Conservation (phyloP, 2,888 invertebrate species). For the Diadegma fenestrale region DNA sequence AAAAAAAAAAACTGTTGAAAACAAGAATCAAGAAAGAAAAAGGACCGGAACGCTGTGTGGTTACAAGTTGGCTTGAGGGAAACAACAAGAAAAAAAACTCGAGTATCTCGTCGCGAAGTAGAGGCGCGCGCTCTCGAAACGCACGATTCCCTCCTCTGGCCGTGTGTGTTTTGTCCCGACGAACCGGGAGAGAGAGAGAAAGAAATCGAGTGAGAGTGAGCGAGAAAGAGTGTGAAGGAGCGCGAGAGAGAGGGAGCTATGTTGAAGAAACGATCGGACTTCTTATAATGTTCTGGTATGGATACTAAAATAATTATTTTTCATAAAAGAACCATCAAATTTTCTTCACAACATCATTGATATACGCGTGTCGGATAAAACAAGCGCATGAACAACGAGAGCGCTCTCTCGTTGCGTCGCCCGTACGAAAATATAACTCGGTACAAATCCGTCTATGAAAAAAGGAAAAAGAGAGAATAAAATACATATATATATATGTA, state of each 20-base stretch:
- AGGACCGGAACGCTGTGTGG: constrained; percentile 53
- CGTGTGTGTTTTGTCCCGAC: constrained; percentile 55
- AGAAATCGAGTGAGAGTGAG: constrained; percentile 30
- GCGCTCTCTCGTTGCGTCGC: constrained; percentile 33
- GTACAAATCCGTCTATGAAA: constrained; percentile 57
- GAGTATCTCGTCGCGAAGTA: constrained; percentile 53
- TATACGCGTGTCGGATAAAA: background rate
- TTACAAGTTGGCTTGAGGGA: constrained; percentile 35
- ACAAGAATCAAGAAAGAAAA: constrained; percentile 33
- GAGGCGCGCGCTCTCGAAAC: constrained; percentile 52
- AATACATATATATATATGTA: constrained; percentile 5
- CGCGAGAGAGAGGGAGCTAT: constrained; percentile 41
- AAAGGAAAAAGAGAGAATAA: constrained; percentile 14
- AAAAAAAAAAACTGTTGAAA: constrained; percentile 13
- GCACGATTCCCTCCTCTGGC: constrained; percentile 37
- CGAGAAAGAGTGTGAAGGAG: constrained; percentile 3
- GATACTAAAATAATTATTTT: constrained; percentile 20
- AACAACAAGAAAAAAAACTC: constrained; percentile 36
- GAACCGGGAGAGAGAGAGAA: constrained; percentile 56
- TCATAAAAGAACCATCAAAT: constrained; percentile 19
- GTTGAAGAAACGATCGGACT: constrained; percentile 58
- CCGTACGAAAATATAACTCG: constrained; percentile 67
- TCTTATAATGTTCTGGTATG: constrained; percentile 66
- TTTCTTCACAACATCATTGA: background rate
- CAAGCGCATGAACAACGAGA: constrained; percentile 15